Percentiles rank a stretch among this genome's conserved stretches.
phyloP scores from a whole-genome alignment of 2,797 vertebrate species.

The Premnoplex brunnescens region DNA sequence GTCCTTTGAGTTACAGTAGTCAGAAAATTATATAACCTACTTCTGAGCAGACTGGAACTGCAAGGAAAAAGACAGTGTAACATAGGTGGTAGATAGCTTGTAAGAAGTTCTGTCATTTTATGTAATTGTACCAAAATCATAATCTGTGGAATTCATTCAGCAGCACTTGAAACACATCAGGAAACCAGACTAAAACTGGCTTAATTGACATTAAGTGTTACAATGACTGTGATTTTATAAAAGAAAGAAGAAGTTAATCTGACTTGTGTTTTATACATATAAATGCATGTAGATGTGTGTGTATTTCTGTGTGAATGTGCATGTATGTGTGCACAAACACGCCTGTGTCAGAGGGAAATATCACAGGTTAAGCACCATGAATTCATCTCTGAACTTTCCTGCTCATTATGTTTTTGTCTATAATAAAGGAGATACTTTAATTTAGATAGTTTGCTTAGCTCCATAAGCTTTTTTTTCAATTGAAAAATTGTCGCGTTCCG shows the following conservation, averaged over 20 bases:
- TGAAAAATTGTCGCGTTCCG: too few species aligned
- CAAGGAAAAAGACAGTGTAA: background rate
- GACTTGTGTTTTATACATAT: background rate
- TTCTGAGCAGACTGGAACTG: background rate
- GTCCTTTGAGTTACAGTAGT: background rate
- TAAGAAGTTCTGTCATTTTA: background rate
- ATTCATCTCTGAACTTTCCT: background rate
- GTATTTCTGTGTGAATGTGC: rapidly evolving
- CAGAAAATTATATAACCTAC: background rate
- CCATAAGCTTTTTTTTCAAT: background rate
- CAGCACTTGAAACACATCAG: background rate
- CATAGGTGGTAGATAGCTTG: background rate
- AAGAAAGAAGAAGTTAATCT: background rate
- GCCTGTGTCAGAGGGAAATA: background rate
- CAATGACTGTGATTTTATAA: background rate
- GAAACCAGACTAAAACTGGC: background rate
- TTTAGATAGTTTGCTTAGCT: background rate
- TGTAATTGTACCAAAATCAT: background rate
- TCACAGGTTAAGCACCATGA: background rate
- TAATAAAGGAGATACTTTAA: background rate
- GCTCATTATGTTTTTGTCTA: background rate
- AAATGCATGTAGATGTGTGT: background rate
- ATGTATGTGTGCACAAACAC: too few species aligned
- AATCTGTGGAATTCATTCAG: background rate
- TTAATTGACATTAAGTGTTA: background rate